A percentile compares a stretch with the other conserved stretches of the same genome.
Conservation (phyloP, 2,888 invertebrate species). For the Drosophila engyochracea region DNA sequence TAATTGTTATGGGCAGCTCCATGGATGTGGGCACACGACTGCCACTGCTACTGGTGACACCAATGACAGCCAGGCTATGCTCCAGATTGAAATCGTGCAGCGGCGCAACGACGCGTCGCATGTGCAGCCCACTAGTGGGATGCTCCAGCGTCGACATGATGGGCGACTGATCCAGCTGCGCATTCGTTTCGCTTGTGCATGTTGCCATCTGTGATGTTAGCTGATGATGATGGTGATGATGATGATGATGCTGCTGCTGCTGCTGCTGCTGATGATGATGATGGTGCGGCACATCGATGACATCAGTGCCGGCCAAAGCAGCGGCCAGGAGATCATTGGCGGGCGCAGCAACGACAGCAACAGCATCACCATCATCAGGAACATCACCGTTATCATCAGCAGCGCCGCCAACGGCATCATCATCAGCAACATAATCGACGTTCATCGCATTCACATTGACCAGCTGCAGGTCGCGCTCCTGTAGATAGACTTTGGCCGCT, state of each 20-base stretch:
- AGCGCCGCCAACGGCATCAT: not conserved
- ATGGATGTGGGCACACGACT: conserved; percentile 88
- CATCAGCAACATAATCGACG: conserved; percentile 25
- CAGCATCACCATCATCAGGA: conserved; percentile 12
- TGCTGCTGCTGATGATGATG: not conserved
- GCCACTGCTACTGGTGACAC: conserved; percentile 86
- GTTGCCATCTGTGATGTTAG: conserved; percentile 76
- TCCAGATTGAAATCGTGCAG: conserved; percentile 84
- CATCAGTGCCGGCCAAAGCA: conserved; percentile 88
- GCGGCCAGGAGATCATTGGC: conserved; percentile 90
- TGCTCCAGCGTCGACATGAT: conserved; percentile 93
- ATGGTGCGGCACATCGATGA: conserved; percentile 69
- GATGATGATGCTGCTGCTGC: not conserved
- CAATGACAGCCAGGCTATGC: conserved; percentile 87
- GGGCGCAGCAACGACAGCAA: conserved; percentile 36
- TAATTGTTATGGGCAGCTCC: conserved; percentile 91
- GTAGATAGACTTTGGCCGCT: conserved; percentile 80
- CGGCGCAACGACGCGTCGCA: conserved; percentile 47
- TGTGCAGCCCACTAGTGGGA: conserved; percentile 85
- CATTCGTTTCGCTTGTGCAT: conserved; percentile 90
- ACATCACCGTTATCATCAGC: conserved; percentile 1
- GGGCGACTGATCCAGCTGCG: conserved; percentile 90
- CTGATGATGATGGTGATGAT: conserved; percentile 4
- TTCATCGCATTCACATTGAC: conserved; percentile 78
- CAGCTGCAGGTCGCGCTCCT: conserved; percentile 82